Conservation (phyloP, 2,888 invertebrate genomes). For the Oscheius sp. region DNA sequence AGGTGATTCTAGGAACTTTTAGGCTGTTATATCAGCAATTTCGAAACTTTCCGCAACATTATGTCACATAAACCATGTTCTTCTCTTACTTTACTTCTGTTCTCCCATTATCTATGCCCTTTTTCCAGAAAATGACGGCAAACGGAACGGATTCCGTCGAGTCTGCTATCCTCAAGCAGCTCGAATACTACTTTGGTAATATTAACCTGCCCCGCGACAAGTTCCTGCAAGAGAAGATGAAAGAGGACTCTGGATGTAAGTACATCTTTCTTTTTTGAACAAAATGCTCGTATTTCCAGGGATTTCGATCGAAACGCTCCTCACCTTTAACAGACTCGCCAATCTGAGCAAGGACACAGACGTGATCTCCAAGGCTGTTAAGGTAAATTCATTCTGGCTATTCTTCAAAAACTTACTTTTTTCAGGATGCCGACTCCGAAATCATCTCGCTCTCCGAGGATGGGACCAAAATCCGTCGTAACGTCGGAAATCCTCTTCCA, state of each 20-base stretch:
- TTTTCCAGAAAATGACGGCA: constrained; percentile 9
- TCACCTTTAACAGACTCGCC: constrained; percentile 87
- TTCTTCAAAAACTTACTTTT: not conserved
- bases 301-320: constrained; percentile 86
- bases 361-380: constrained; percentile 83
- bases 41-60: not conserved
- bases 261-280: constrained; percentile 17
- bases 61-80: not conserved
- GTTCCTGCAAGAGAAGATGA: constrained; percentile 88
- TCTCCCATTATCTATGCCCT: not conserved
- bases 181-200: constrained; percentile 85
- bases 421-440: constrained; percentile 72
- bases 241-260: constrained; percentile 83
- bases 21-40: not conserved
- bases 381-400: constrained; percentile 79
- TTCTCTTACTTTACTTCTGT: not conserved
- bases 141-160: constrained; percentile 26
- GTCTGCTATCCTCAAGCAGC: constrained; percentile 12
- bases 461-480: constrained; percentile 82
- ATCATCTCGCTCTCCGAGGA: constrained; percentile 78
- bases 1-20: too few relatives aligned
- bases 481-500: constrained; percentile 83
- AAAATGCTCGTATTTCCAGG: constrained; percentile 75
- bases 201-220: constrained; percentile 90
- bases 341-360: constrained; percentile 80